Conservation (phyloP, 2,888 invertebrate species). For the Galerucella nymphaeae region DNA sequence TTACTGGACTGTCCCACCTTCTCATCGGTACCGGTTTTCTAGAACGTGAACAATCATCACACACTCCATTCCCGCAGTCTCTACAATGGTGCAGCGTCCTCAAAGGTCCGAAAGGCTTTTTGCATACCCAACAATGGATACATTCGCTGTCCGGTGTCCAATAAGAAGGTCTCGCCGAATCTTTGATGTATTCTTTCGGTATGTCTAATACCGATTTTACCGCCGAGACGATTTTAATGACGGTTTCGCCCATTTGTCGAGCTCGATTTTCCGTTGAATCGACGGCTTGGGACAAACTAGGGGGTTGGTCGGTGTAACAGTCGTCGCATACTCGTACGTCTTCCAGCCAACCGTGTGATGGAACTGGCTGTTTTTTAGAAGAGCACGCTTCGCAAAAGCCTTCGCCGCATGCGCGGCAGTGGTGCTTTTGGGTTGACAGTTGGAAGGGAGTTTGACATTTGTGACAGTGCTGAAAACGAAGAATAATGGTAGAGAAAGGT, state of each 20-base stretch:
- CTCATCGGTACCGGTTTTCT: slow-evolving; percentile 76
- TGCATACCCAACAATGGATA: slow-evolving; percentile 73
- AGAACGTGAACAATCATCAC: slow-evolving; percentile 70
- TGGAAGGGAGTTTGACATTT: slow-evolving; percentile 73
- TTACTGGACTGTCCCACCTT: slow-evolving; percentile 78
- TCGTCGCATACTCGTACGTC: slow-evolving; percentile 80
- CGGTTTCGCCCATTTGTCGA: slow-evolving; percentile 69
- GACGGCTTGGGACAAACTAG: slow-evolving; percentile 54
- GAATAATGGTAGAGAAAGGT: not conserved
- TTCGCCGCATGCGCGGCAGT: slow-evolving; percentile 82
- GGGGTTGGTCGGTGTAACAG: slow-evolving; percentile 67
- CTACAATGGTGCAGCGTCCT: slow-evolving; percentile 75
- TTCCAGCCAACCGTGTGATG: slow-evolving; percentile 76
- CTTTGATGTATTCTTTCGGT: slow-evolving; percentile 82
- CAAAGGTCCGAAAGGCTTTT: slow-evolving; percentile 68
- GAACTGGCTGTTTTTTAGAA: slow-evolving; percentile 74
- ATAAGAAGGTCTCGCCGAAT: slow-evolving; percentile 79
- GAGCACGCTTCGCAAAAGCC: slow-evolving; percentile 83
- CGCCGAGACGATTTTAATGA: slow-evolving; percentile 77
- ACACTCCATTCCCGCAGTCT: slow-evolving; percentile 78
- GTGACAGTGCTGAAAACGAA: slow-evolving; percentile 69
- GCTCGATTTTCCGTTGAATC: slow-evolving; percentile 45
- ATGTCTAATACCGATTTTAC: slow-evolving; percentile 79
- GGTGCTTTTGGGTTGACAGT: slow-evolving; percentile 73
- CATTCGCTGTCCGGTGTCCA: slow-evolving; percentile 84